Evolutionary conservation across 2,113 vertebrate species (phyloP).

Genomic region (Noctilio leporinus): DNA sequence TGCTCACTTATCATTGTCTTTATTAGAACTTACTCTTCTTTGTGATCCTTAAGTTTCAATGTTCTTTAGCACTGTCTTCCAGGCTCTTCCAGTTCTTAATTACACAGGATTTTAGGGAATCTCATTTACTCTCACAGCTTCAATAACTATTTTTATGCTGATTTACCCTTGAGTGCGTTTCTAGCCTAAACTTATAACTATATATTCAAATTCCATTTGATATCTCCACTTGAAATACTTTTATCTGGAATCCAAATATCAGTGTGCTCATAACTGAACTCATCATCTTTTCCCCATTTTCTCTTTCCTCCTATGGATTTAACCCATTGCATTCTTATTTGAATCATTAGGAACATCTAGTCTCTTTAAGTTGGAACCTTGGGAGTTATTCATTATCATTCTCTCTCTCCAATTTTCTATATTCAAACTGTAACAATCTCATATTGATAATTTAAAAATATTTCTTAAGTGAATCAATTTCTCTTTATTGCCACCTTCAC

Average conservation of each 20-base stretch:
- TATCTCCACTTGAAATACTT: neutral
- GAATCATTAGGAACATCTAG: neutral
- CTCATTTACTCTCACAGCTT: conserved; percentile 37
- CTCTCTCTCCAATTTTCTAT: neutral
- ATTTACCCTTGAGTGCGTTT: neutral
- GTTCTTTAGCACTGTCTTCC: neutral
- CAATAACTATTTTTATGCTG: conserved; percentile 24
- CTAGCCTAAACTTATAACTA: neutral
- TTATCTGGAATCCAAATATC: neutral
- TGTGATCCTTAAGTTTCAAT: neutral
- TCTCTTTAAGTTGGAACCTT: neutral
- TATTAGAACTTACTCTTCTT: neutral
- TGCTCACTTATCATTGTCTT: neutral
- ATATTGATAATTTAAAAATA: neutral
- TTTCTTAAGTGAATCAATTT: neutral
- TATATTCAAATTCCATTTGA: neutral
- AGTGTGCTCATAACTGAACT: neutral
- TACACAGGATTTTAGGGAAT: neutral
- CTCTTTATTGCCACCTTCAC: neutral
- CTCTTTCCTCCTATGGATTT: neutral
- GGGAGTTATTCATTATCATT: neutral
- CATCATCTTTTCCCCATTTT: neutral
- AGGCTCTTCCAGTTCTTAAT: neutral
- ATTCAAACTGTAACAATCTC: neutral
- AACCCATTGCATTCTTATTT: neutral